Conservation (phyloP, 2,113 vertebrate species). For the Oreotrochilus melanogaster region DNA sequence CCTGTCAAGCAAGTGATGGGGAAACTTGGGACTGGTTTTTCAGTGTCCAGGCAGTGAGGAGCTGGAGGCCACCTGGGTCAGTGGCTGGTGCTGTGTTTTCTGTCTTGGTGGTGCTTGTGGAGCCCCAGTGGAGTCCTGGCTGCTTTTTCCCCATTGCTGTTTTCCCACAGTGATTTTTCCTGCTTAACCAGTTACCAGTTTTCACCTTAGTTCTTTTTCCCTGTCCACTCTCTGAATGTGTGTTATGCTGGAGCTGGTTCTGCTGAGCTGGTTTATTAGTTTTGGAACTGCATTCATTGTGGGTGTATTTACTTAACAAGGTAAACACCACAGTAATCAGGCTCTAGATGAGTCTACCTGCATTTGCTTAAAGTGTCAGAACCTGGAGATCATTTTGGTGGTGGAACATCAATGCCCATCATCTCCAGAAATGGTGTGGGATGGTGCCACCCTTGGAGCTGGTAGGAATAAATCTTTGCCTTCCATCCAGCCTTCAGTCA, state of each 20-base stretch:
- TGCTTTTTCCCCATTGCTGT: not conserved
- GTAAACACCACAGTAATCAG: not conserved
- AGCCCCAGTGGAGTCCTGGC: too few species aligned
- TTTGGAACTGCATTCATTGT: not conserved
- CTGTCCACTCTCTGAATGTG: fast-evolving
- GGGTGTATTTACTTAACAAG: not conserved
- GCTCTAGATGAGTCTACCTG: not conserved
- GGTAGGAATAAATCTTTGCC: too few species aligned
- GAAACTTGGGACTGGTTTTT: not conserved
- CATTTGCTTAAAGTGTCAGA: not conserved
- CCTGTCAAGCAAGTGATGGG: not conserved
- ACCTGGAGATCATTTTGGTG: not conserved
- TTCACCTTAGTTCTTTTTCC: not conserved
- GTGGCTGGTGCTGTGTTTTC: not conserved
- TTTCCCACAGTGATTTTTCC: not conserved
- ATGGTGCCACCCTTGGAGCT: fast-evolving
- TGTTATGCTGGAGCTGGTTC: not conserved
- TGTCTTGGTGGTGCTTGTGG: not conserved
- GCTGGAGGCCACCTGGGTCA: not conserved
- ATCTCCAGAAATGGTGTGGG: fast-evolving
- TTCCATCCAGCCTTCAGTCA: too few species aligned
- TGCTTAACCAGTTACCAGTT: not conserved
- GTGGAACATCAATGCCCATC: not conserved
- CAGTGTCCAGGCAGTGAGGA: not conserved
- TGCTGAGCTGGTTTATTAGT: not conserved